These are phyloP conservation scores for Monomorium pharaonis DNA, from an alignment of 1,140 invertebrate genomes.

Conservation along the genomic window DNA sequence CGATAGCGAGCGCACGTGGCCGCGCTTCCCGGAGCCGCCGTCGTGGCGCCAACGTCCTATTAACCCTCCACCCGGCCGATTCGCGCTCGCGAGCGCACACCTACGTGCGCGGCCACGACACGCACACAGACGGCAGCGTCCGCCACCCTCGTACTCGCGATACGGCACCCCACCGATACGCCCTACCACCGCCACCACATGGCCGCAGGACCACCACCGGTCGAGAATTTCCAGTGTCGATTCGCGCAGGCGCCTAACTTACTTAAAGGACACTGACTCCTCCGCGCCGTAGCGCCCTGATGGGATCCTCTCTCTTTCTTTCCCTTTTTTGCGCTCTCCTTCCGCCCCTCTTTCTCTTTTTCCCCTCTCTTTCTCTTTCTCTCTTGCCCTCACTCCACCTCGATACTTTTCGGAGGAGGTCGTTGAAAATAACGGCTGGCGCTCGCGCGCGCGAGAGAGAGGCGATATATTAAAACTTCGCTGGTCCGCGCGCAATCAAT, in stretches of 20 bases:
- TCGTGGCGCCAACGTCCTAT: constrained; percentile 83
- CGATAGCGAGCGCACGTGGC: constrained; percentile 84
- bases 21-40: constrained; percentile 81
- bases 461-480: constrained; percentile 63
- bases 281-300: constrained; percentile 55
- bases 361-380: background rate
- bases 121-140: background rate
- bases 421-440: constrained; percentile 54
- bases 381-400: constrained; percentile 36
- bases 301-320: constrained; percentile 58
- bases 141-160: constrained; percentile 11
- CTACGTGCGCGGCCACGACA: background rate
- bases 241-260: constrained; percentile 79
- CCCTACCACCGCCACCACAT: constrained; percentile 46
- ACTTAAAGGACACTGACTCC: constrained; percentile 84
- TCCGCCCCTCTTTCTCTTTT: background rate
- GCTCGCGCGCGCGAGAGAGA: constrained; percentile 27
- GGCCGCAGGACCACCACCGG: constrained; percentile 64
- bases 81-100: constrained; percentile 50
- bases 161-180: constrained; percentile 54
- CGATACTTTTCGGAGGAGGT: constrained; percentile 58
- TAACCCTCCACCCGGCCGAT: constrained; percentile 71
- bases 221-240: constrained; percentile 70
- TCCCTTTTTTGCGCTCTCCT: constrained; percentile 46
- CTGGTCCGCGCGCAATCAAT: constrained; percentile 61